A percentile compares a stretch with the other conserved stretches of the same genome.
phyloP scores from a whole-genome alignment of 1,140 invertebrate genomes.

The Drosophila suzukii region DNA sequence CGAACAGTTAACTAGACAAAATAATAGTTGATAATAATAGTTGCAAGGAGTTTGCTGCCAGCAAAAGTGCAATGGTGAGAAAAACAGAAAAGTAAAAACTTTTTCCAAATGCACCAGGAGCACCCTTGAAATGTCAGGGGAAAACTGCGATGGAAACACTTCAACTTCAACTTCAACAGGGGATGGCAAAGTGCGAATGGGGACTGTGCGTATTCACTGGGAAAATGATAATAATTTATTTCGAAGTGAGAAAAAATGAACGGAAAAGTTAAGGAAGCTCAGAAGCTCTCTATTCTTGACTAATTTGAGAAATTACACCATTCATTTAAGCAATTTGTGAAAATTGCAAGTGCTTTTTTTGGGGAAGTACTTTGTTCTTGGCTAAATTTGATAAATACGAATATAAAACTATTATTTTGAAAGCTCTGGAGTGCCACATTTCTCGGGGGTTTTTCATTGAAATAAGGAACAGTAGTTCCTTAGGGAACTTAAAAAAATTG shows the following conservation, averaged over 20 bases:
- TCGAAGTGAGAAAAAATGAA: constrained; percentile 20
- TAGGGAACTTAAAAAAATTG: too few relatives aligned
- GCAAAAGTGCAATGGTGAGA: constrained; percentile 35
- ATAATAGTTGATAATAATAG: constrained; percentile 68
- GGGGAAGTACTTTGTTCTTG: not conserved
- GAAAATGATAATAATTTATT: constrained; percentile 45
- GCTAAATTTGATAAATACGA: not conserved
- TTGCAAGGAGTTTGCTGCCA: constrained; percentile 46
- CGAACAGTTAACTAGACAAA: constrained; percentile 66
- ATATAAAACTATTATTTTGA: not conserved
- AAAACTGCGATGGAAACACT: constrained; percentile 46
- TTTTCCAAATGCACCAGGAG: constrained; percentile 41
- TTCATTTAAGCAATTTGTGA: constrained; percentile 15
- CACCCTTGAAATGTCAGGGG: constrained; percentile 46
- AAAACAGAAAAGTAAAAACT: constrained; percentile 28
- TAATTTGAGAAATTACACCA: constrained; percentile 19
- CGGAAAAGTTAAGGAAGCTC: not conserved
- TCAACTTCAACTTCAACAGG: constrained; percentile 30
- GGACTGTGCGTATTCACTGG: constrained; percentile 15
- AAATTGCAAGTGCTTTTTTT: not conserved
- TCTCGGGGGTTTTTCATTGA: too few relatives aligned
- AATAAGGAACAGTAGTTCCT: too few relatives aligned
- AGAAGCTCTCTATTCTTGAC: constrained; percentile 13
- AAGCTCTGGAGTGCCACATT: not conserved
- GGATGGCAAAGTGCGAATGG: not conserved